Percentiles rank a stretch among this genome's conserved stretches.
These are phyloP conservation scores for Cephus sareptanus DNA, from an alignment of 2,888 invertebrate species.

Conservation along the genomic window DNA sequence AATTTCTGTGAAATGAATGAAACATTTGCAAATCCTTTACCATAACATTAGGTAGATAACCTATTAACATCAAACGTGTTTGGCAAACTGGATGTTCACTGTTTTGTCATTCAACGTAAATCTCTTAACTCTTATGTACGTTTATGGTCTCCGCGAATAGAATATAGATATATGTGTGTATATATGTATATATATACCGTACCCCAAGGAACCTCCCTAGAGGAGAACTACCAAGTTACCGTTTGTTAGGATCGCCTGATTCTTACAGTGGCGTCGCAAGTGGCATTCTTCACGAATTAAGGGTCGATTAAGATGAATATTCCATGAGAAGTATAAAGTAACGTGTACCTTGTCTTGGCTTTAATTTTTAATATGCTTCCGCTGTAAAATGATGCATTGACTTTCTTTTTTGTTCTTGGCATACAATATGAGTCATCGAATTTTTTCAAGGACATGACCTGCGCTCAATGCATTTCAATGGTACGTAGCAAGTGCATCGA, in stretches of 20 bases:
- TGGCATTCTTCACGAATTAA: neutral
- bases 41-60: neutral
- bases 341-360: neutral
- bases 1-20: neutral
- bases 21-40: neutral
- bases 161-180: conserved; percentile 6
- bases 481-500: conserved; percentile 15
- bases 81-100: neutral
- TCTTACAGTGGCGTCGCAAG: conserved; percentile 30
- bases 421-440: conserved; percentile 1
- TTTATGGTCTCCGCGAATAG: neutral
- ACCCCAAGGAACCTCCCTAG: neutral
- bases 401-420: neutral
- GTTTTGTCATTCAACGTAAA: neutral
- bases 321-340: neutral
- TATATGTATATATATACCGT: conserved; percentile 10
- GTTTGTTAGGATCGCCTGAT: conserved; percentile 27
- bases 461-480: neutral
- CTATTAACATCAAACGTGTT: neutral
- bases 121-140: neutral
- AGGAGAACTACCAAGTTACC: conserved; percentile 6
- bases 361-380: neutral
- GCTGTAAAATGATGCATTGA: neutral
- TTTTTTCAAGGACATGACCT: neutral
- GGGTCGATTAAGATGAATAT: neutral